Conservation (phyloP, 1,140 invertebrate species). For the Drosophila insularis region DNA sequence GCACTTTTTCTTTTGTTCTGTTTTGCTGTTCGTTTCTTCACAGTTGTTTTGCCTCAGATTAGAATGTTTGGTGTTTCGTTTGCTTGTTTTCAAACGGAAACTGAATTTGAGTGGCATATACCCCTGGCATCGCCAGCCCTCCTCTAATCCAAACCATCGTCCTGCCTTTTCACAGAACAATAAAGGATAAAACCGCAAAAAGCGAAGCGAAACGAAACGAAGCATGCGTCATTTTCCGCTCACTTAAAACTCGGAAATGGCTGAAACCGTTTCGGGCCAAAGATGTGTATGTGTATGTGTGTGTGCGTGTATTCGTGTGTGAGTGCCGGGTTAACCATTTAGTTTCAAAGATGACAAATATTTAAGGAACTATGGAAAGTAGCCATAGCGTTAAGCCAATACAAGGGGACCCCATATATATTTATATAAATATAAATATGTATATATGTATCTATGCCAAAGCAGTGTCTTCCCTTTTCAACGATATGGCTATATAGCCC, state of each 20-base stretch:
- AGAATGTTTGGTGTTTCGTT: constrained; percentile 49
- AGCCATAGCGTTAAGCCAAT: constrained; percentile 4
- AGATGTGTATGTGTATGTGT: not conserved
- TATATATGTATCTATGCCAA: not conserved
- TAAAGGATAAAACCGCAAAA: constrained; percentile 56
- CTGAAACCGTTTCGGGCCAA: not conserved
- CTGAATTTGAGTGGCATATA: constrained; percentile 47
- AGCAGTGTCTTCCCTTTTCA: constrained; percentile 1
- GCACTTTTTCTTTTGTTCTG: constrained; percentile 52
- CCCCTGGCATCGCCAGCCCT: constrained; percentile 14
- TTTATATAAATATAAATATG: not conserved
- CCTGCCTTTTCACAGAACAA: constrained; percentile 35
- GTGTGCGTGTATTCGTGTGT: no score
- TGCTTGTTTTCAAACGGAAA: constrained; percentile 49
- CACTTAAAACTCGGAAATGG: constrained; percentile 42
- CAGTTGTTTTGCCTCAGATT: constrained; percentile 21
- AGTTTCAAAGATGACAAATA: constrained; percentile 6
- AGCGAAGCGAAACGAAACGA: constrained; percentile 47
- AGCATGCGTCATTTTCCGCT: constrained; percentile 57
- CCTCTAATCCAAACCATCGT: not conserved
- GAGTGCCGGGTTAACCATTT: constrained; percentile 1
- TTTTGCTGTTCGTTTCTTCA: constrained; percentile 6
- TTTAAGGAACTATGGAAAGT: constrained; percentile 10
- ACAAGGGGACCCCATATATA: not conserved
- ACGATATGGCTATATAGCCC: not conserved